These are phyloP conservation scores for Campopleginae sp. DNA, from an alignment of 2,888 invertebrate species.

Conservation along the genomic window DNA sequence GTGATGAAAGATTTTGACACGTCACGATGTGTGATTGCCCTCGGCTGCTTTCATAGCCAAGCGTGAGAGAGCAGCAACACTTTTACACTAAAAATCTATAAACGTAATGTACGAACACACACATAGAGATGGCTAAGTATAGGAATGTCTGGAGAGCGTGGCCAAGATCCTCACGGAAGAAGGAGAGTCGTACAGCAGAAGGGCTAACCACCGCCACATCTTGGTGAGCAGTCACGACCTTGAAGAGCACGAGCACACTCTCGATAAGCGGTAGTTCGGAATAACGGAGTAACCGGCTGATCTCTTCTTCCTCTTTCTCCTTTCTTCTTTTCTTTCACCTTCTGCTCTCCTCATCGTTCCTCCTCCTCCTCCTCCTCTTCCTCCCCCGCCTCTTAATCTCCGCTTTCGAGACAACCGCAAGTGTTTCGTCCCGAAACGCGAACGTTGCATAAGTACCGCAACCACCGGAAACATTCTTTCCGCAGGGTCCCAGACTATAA, in stretches of 20 bases:
- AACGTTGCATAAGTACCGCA: conserved; percentile 75
- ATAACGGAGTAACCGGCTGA: conserved; percentile 63
- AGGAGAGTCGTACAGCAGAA: conserved; percentile 45
- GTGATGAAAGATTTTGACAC: conserved; percentile 36
- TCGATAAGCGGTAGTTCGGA: conserved; percentile 67
- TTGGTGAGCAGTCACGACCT: conserved; percentile 66
- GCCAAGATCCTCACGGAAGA: conserved; percentile 38
- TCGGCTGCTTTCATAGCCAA: neutral
- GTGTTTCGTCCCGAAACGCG: conserved; percentile 70
- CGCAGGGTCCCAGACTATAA: conserved; percentile 30
- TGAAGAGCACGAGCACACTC: conserved; percentile 53
- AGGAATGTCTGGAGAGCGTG: conserved; percentile 14
- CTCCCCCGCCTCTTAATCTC: conserved; percentile 46
- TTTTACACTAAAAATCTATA: neutral
- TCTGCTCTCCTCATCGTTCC: conserved; percentile 30
- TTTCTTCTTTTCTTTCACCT: conserved; percentile 57
- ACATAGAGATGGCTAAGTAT: neutral
- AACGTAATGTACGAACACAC: neutral
- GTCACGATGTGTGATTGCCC: conserved; percentile 48
- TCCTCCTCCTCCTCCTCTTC: conserved; percentile 51
- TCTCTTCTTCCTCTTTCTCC: conserved; percentile 55
- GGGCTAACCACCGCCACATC: conserved; percentile 59
- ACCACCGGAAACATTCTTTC: conserved; percentile 70
- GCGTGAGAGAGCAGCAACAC: conserved; percentile 16
- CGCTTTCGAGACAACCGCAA: conserved; percentile 49